Evolutionary conservation across 2,888 invertebrate species (phyloP).

Genomic region (Rhingia rostrata): DNA sequence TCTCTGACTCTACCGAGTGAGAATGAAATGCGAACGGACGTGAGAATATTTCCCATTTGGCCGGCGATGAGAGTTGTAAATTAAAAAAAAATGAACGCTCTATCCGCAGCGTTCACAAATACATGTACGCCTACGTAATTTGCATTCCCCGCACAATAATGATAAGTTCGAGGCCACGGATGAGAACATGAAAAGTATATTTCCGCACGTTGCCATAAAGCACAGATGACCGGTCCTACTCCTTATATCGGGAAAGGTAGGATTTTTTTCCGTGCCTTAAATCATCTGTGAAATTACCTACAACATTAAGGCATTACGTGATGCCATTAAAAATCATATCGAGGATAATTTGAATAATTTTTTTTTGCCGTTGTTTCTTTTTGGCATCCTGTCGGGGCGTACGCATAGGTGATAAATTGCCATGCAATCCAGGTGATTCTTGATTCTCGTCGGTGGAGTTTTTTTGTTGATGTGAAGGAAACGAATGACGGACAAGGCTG

Average conservation of each 20-base stretch:
- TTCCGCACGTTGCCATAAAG: slow-evolving; percentile 44
- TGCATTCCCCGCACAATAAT: slow-evolving; percentile 63
- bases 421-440: slow-evolving; percentile 53
- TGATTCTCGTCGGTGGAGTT: no score
- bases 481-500: slow-evolving; percentile 6
- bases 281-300: slow-evolving; percentile 59
- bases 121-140: slow-evolving; percentile 59
- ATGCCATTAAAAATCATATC: slow-evolving; percentile 72
- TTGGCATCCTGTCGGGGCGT: slow-evolving; percentile 9
- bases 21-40: slow-evolving; percentile 45
- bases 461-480: slow-evolving; percentile 17
- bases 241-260: slow-evolving; percentile 1
- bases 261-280: slow-evolving; percentile 11
- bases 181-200: slow-evolving; percentile 58
- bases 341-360: slow-evolving; percentile 70
- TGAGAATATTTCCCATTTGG: slow-evolving; percentile 50
- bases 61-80: neutral
- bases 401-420: slow-evolving; percentile 49
- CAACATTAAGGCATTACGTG: slow-evolving; percentile 68
- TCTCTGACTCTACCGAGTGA: neutral
- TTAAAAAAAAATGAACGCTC: slow-evolving; percentile 6
- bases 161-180: slow-evolving; percentile 57
- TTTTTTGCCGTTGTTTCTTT: slow-evolving; percentile 29
- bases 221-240: slow-evolving; percentile 24
- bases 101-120: slow-evolving; percentile 3